Base-by-base conservation (phyloP, 2,888 invertebrate genomes). In the Ochropleura plecta region DNA sequence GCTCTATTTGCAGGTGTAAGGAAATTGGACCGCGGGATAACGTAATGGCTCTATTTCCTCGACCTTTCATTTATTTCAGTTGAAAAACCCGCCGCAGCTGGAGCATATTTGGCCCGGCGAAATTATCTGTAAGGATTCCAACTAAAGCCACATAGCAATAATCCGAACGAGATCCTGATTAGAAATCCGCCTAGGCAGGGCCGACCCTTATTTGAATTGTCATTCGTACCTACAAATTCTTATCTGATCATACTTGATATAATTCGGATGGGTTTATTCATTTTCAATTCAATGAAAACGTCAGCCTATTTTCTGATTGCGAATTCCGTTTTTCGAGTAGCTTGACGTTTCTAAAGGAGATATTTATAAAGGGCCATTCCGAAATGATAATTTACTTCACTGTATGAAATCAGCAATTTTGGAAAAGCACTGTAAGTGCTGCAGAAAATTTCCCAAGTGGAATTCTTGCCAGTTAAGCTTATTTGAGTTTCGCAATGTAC, bases 231-330 rank as follows among this genome's bases (percentile, higher is more conserved):
- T 86, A 88, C 79, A 86, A 79, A 87, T 84, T 67, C 86, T 89
- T 89, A 89, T 88, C 88, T 80, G 84, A 87, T 87, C 88, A 85
- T 87, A 88, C 87, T 89, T 88, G 86, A 85, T 86, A 88, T 86
- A 86, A 85, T 90, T 86, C 76, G 76, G 83, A 84, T 80, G 79
- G 85, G 84, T 82, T 87, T 88, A 88, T 90, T 87, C 87, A 86
- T 85, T 87, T 85, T 87, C 85, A 83, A 88, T 87, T 87, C 83
- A 86, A 82, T 87, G 84, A 79, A 78, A 73, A 84, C 83, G 82
- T 88, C 85, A 84, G 84, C 82, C 83, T 81, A 83, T 87, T 86
- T 84, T 81, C 71, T 84, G 82, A 87, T 82, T 85, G 74, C 81
- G 76, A 78, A 82, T 77, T 76, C 76, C 76, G 75, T 82, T 73